phyloP scores from a whole-genome alignment of 2,113 vertebrate genomes.

The Rissa tridactyla region DNA sequence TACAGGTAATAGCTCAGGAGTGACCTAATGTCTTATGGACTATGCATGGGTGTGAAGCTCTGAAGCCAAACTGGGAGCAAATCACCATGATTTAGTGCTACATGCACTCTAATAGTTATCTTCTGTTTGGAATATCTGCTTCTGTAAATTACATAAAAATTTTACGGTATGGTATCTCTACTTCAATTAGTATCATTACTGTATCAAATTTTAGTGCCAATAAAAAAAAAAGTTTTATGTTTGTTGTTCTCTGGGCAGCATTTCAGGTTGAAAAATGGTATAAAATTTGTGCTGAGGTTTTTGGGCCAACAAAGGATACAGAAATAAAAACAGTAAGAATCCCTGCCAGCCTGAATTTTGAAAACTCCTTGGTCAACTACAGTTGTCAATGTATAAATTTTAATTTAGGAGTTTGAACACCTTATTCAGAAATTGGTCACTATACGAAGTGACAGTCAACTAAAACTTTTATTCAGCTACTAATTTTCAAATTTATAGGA shows the following conservation, averaged over 20 bases:
- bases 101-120: background rate
- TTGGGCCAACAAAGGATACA: background rate
- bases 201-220: background rate
- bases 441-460: background rate
- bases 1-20: background rate
- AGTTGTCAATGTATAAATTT: background rate
- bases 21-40: background rate
- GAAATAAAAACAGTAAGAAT: background rate
- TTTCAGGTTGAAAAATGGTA: background rate
- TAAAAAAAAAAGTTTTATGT: background rate
- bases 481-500: background rate
- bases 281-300: background rate
- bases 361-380: background rate
- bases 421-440: background rate
- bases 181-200: background rate
- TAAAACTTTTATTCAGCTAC: background rate
- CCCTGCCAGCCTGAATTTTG: background rate
- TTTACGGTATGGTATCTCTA: background rate
- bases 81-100: background rate
- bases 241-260: background rate
- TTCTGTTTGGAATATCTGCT: background rate
- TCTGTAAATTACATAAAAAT: background rate
- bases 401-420: background rate
- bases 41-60: background rate
- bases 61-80: background rate